phyloP scores from a whole-genome alignment of 1,140 invertebrate species.

The Scaptomyza montana region DNA sequence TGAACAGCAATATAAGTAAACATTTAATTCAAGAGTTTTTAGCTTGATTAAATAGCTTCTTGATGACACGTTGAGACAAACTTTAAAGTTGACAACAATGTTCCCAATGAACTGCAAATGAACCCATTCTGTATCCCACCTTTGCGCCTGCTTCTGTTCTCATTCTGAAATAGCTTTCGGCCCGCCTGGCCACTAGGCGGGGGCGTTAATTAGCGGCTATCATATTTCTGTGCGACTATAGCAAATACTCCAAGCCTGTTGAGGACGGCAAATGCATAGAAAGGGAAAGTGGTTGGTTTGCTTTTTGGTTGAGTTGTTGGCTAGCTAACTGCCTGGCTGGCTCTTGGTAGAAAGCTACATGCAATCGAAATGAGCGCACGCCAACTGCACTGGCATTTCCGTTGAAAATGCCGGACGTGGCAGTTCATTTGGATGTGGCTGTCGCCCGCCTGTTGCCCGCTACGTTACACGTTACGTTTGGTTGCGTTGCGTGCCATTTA shows the following conservation, averaged over 20 bases:
- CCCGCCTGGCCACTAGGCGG: conserved; percentile 1
- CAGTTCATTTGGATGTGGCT: conserved; percentile 11
- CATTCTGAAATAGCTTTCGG: conserved; percentile 29
- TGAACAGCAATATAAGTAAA: no score
- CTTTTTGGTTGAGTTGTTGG: conserved; percentile 18
- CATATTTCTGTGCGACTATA: conserved; percentile 67
- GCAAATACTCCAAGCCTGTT: conserved; percentile 38
- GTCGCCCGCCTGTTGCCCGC: neutral
- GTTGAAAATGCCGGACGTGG: conserved; percentile 42
- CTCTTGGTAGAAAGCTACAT: conserved; percentile 6
- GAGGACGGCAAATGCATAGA: conserved; percentile 13
- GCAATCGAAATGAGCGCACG: conserved; percentile 73
- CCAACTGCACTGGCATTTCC: conserved; percentile 69
- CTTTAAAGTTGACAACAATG: neutral
- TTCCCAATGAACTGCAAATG: conserved; percentile 46
- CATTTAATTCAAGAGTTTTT: no score
- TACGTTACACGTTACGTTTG: neutral
- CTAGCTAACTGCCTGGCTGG: neutral
- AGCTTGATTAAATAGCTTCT: no score
- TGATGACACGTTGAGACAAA: no score
- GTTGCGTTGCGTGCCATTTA: conserved; percentile 67
- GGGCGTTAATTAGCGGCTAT: conserved; percentile 71
- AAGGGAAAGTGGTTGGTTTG: conserved; percentile 36
- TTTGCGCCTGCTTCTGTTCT: neutral
- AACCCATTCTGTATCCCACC: neutral